phyloP scores from a whole-genome alignment of 2,113 vertebrate species.

The Hiodon tergisus region DNA sequence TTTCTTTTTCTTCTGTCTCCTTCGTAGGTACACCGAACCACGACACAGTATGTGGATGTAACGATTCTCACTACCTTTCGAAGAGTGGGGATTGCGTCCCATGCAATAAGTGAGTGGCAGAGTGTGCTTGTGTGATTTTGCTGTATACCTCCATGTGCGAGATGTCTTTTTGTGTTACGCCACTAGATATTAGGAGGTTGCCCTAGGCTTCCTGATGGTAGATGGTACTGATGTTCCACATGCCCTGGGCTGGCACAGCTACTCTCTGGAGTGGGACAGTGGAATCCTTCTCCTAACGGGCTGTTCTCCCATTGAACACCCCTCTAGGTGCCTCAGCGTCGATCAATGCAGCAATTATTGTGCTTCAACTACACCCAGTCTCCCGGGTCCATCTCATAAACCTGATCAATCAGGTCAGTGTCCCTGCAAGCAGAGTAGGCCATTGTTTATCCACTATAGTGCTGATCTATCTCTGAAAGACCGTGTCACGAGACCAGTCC shows the following conservation, averaged over 20 bases:
- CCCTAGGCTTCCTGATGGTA: too few species aligned
- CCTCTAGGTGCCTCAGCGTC: background rate
- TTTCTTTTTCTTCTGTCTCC: conserved; percentile 12
- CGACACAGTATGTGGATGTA: conserved; percentile 49
- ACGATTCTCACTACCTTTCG: conserved; percentile 33
- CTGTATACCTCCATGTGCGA: background rate
- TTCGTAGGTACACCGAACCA: conserved; percentile 37
- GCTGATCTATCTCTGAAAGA: too few species aligned
- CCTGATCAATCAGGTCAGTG: background rate
- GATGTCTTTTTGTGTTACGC: background rate
- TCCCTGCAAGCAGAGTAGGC: too few species aligned
- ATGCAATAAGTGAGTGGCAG: conserved; percentile 50
- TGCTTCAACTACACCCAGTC: background rate
- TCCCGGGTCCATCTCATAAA: too few species aligned
- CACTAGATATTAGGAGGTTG: too few species aligned
- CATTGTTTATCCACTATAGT: too few species aligned
- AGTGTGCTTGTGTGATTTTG: background rate
- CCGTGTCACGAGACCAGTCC: too few species aligned
- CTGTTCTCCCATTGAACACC: background rate
- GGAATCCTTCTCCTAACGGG: background rate
- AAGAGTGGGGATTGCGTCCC: conserved; percentile 30
- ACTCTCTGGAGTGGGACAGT: too few species aligned
- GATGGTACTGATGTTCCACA: too few species aligned
- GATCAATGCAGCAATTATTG: background rate
- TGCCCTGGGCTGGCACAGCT: too few species aligned